Base-by-base conservation (phyloP, 2,888 invertebrate species). In the Stenchaetothrips biformis region DNA sequence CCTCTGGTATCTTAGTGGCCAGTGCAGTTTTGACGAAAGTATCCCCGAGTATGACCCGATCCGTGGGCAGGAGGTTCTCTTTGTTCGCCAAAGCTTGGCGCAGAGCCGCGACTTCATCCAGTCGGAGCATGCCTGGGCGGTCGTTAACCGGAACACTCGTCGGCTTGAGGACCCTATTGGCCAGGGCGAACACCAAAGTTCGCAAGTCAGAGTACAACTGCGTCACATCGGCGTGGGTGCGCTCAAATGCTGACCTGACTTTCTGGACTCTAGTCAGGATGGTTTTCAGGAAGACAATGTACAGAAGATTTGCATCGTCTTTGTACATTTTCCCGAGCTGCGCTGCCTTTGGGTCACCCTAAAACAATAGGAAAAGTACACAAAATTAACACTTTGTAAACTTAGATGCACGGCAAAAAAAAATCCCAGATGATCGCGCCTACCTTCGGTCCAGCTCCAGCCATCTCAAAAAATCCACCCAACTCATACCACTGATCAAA, bases 21-120 rank as follows among this genome's bases (percentile, higher is more conserved):
- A 16, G 62, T 62, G 62, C 62, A 18, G 62, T 62, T 18, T 18
- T 62, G 13, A 18, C 62, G 18, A 62, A 62, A 18, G 62, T 62
- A 62, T 62, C 62, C 62, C 62, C 9, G 18, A 62, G 18, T 62
- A 16, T 9, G 13, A 62, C 18, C 62, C 62, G 62, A 18, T 62
- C 62, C 62, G 62, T 62, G 62, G 62, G 62, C 18, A 62, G 62
- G 18, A 62, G 62, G 62, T 62, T 62, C 18, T 62, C 62, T 62
- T 9, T 9, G 62, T 13, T 62, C 62, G 62, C 62, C 9, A 62
- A 18, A 6, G 62, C 62, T 62, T 62, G 62, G 62, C 62, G 62
- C 62, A 62, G 62, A 62, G 62, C 62, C 62, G 62, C 18, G 62
- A 18, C 62, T 18, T 62, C 62, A 62, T 62, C 62, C 62, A 8